Conservation (phyloP, 2,797 vertebrate species). For the Pterois miles region DNA sequence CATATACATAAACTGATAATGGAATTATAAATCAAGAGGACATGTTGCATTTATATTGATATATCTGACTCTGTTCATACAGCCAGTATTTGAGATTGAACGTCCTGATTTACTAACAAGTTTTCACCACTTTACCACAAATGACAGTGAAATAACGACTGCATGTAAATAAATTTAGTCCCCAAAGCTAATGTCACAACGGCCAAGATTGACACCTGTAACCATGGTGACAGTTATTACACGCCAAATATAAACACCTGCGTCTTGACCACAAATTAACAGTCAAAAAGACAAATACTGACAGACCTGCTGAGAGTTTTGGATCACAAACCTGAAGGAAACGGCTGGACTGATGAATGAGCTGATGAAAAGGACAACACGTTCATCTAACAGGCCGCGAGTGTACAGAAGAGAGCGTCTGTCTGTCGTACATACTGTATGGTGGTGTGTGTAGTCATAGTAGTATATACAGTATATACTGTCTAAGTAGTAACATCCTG, state of each 20-base stretch:
- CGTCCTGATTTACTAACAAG: neutral
- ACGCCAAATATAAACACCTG: neutral
- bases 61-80: neutral
- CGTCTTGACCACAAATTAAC: neutral
- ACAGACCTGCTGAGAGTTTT: neutral
- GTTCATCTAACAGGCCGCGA: neutral
- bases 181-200: neutral
- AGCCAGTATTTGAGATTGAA: neutral
- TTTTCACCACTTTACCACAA: neutral
- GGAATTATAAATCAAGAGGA: neutral
- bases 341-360: neutral
- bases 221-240: neutral
- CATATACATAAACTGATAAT: neutral
- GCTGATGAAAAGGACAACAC: neutral
- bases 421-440: neutral
- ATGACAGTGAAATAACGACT: neutral
- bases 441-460: neutral
- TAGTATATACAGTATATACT: neutral
- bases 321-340: neutral
- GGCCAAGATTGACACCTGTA: neutral
- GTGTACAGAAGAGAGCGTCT: neutral
- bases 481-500: neutral
- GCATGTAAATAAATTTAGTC: neutral
- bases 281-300: neutral
- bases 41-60: neutral